These are phyloP conservation scores for Limenitis camilla DNA, from an alignment of 2,888 invertebrate species.

Conservation along the genomic window DNA sequence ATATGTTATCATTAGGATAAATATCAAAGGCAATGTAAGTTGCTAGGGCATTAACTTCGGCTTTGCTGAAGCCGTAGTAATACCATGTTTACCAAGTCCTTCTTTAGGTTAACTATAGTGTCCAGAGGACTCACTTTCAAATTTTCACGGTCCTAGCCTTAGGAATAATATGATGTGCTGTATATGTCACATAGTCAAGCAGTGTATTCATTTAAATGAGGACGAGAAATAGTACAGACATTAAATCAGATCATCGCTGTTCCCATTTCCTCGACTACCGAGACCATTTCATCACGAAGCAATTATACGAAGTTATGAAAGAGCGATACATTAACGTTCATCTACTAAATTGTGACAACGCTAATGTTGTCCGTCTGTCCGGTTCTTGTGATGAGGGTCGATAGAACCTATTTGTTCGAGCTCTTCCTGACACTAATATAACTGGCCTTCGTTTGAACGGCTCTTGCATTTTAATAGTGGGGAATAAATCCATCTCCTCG, in stretches of 20 bases:
- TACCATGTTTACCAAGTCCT: no score
- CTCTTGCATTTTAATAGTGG: conserved; percentile 18
- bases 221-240: background rate
- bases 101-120: no score
- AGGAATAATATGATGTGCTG: no score
- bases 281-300: conserved; percentile 14
- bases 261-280: conserved; percentile 18
- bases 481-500: background rate
- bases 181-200: no score
- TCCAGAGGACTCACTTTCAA: no score
- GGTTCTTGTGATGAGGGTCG: conserved; percentile 43
- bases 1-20: no score
- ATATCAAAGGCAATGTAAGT: no score
- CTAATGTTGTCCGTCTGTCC: conserved; percentile 47
- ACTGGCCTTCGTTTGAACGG: conserved; percentile 27
- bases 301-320: conserved; percentile 23
- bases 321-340: conserved; percentile 19
- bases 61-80: no score
- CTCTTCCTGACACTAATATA: conserved; percentile 34
- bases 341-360: conserved; percentile 45
- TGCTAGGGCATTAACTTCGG: no score
- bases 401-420: conserved; percentile 40
- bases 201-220: no score
- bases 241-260: conserved; percentile 6
- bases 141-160: no score